Evolutionary conservation across 2,888 invertebrate genomes (phyloP).

Genomic region (Mechanitis mazaeus): DNA sequence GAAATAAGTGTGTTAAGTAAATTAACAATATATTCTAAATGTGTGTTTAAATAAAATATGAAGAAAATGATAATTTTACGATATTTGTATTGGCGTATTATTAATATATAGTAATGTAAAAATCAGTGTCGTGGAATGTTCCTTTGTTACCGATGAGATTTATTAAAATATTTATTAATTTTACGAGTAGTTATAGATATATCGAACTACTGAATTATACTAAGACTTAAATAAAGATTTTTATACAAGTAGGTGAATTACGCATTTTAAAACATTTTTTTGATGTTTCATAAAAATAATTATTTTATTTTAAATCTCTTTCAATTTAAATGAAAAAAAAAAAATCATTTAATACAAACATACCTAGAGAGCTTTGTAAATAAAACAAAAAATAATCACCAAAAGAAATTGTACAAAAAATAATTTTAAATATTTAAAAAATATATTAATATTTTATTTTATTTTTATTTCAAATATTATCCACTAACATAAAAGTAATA

Average conservation of each 20-base stretch:
- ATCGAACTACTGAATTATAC: slow-evolving; percentile 29
- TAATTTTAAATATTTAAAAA: background rate
- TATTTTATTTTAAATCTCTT: background rate
- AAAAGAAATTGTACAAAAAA: background rate
- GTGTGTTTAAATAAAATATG: slow-evolving; percentile 39
- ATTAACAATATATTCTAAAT: slow-evolving; percentile 62
- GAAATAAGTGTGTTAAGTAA: slow-evolving; percentile 38
- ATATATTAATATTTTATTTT: too few relatives aligned
- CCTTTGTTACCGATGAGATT: slow-evolving; percentile 64
- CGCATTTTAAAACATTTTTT: slow-evolving; percentile 44
- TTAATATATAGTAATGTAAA: slow-evolving; percentile 42
- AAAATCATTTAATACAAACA: too few relatives aligned
- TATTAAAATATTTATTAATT: slow-evolving; percentile 56
- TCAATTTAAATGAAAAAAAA: too few relatives aligned
- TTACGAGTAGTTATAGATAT: slow-evolving; percentile 57
- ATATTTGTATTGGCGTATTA: slow-evolving; percentile 55
- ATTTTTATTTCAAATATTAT: too few relatives aligned
- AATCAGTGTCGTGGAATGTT: slow-evolving; percentile 65
- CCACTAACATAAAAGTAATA: too few relatives aligned
- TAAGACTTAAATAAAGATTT: slow-evolving; percentile 45
- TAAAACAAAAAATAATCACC: background rate
- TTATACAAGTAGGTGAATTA: slow-evolving; percentile 54
- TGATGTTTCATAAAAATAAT: background rate
- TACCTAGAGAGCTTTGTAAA: too few relatives aligned
- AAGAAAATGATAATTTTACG: slow-evolving; percentile 43